Evolutionary conservation across 2,113 vertebrate genomes (phyloP), one percentile per base, ranked within the genome.

Genomic region (Dipodomys spectabilis): DNA sequence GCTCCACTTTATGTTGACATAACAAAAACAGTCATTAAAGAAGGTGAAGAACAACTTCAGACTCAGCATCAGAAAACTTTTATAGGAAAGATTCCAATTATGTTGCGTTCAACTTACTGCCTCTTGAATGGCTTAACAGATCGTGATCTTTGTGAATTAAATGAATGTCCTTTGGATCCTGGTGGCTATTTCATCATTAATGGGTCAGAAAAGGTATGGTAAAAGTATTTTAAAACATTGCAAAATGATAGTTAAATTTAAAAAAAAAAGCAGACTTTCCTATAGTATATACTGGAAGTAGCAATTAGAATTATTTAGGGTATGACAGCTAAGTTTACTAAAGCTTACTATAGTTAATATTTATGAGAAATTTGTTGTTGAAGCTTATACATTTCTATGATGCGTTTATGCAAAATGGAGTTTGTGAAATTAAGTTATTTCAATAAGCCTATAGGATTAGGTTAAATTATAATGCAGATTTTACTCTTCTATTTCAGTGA

Each of bases 141-240:
- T 91, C 97, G 99, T 98, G 99, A 99, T 92, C 98, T 99, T 53
- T 99, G 99, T 94, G 99, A 99, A 95, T 98, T 99, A 91, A 99
- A 99, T 27, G 99, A 99, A 92, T 99, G 99, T 91, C 99, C 99
- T 0, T 98, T 99, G 45, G 99, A 99, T 96, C 99, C 99, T 0
- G 99, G 99, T 27, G 99, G 99, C 44, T 99, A 99, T 96, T 99
- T 99, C 94, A 99, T 99, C 97, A 99, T 99, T 97, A 99, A 99
- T 93, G 99, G 99, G 90, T 99, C 99, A 15, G 99, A 99, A 98
- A 99, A 99, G 99, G 99, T 99, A 95, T 94, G 73, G 39, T 94
- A 87, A 25, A 18, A 30, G 96, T 81, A 4, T 75, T 94, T 49
- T 2, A 22, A 45, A 87, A 75, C 72, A 68, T 67, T 74, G 39